These are phyloP conservation scores for Colistium nudipinnis DNA, from an alignment of 2,113 vertebrate species.

Conservation along the genomic window DNA sequence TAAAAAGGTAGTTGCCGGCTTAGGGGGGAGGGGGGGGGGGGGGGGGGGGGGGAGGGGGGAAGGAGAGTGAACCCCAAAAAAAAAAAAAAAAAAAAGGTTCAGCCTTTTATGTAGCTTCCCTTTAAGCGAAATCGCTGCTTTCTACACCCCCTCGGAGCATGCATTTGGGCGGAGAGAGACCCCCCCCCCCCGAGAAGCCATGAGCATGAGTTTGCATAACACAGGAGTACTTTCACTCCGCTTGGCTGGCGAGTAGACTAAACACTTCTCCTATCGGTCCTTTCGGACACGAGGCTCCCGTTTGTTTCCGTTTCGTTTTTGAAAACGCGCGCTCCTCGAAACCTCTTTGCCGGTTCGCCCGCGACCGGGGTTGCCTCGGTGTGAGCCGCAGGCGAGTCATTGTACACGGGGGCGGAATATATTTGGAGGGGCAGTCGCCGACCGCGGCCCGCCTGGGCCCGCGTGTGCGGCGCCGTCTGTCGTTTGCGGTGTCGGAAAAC, in stretches of 20 bases:
- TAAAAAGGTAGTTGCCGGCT: slow-evolving; percentile 74
- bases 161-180: slow-evolving; percentile 57
- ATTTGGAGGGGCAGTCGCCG: slow-evolving; percentile 62
- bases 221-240: slow-evolving; percentile 60
- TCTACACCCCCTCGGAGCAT: slow-evolving; percentile 55
- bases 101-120: slow-evolving; percentile 78
- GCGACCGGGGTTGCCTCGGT: slow-evolving; percentile 67
- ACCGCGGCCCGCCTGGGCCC: slow-evolving; percentile 65
- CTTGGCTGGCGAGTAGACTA: slow-evolving; percentile 38
- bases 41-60: too few species aligned
- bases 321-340: slow-evolving; percentile 22
- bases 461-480: slow-evolving; percentile 59
- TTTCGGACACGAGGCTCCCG: slow-evolving; percentile 35
- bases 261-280: slow-evolving; percentile 51
- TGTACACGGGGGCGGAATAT: slow-evolving; percentile 73
- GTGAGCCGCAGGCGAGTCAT: slow-evolving; percentile 50
- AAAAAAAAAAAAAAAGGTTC: slow-evolving; percentile 43
- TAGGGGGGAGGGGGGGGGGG: slow-evolving; percentile 48
- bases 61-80: slow-evolving; percentile 39
- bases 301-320: slow-evolving; percentile 13
- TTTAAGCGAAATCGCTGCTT: slow-evolving; percentile 68
- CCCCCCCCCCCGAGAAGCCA: slow-evolving; percentile 69
- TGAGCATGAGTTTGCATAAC: slow-evolving; percentile 81
- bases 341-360: slow-evolving; percentile 56
- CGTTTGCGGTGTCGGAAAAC: slow-evolving; percentile 52